phyloP scores from a whole-genome alignment of 2,113 vertebrate genomes.

The Gambusia affinis region DNA sequence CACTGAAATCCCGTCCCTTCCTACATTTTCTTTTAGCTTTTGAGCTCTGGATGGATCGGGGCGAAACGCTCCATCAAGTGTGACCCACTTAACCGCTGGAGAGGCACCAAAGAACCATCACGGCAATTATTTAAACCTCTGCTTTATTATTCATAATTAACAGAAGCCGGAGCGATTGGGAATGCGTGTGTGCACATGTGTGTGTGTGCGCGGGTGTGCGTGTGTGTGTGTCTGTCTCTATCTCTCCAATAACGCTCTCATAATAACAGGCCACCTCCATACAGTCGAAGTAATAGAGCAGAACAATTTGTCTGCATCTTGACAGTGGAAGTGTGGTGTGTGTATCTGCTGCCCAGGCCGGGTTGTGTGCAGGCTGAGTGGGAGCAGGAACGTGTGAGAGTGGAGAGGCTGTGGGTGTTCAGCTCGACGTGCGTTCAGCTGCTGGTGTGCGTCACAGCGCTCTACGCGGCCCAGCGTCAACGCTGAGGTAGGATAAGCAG shows the following conservation, averaged over 20 bases:
- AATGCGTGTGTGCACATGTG: not conserved
- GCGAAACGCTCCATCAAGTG: conserved; percentile 70
- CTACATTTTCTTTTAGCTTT: conserved; percentile 39
- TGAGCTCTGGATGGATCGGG: conserved; percentile 58
- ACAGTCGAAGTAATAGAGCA: conserved; percentile 34
- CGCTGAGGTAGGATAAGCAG: not conserved
- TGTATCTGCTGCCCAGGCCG: not conserved
- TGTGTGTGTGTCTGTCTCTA: not conserved
- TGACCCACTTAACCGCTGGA: conserved; percentile 79
- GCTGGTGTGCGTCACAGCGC: conserved; percentile 2
- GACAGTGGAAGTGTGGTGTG: not conserved
- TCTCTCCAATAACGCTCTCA: conserved; percentile 25
- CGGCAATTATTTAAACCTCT: conserved; percentile 76
- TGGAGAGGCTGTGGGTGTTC: conserved; percentile 6
- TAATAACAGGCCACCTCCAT: conserved; percentile 38
- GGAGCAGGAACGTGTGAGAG: not conserved
- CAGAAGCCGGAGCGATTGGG: conserved; percentile 41
- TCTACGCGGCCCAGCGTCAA: not conserved
- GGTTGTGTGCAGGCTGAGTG: not conserved
- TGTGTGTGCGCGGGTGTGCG: conserved; percentile 5
- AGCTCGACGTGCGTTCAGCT: not conserved
- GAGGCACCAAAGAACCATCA: conserved; percentile 71
- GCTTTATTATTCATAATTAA: conserved; percentile 82
- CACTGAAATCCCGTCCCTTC: conserved; percentile 45
- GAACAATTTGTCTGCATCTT: conserved; percentile 33